Percentiles rank a stretch among this genome's conserved stretches.
Evolutionary conservation across 2,113 vertebrate species (phyloP).

Genomic region (Coracopsis vasa): DNA sequence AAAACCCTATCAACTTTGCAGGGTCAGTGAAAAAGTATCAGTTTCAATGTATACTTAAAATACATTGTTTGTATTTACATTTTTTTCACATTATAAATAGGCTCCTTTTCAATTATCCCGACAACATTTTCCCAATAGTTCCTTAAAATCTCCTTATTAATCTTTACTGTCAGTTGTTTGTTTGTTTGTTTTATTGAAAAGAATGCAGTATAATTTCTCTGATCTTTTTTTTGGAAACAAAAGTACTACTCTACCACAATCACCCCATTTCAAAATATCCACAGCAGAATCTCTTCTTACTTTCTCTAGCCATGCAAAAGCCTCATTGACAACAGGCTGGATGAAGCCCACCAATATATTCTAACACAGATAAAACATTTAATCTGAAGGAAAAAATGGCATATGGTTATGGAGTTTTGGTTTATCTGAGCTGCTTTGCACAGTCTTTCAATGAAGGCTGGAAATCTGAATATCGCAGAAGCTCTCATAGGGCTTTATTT

Average conservation of each 20-base stretch:
- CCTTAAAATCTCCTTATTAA: neutral
- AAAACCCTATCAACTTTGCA: neutral
- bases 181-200: neutral
- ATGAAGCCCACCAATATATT: neutral
- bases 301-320: neutral
- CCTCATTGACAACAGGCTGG: neutral
- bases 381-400: neutral
- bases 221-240: neutral
- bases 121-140: neutral
- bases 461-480: neutral
- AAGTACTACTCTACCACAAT: neutral
- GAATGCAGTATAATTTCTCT: neutral
- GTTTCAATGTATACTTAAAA: conserved; percentile 5
- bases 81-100: neutral
- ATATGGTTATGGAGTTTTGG: neutral
- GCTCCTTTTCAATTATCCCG: neutral
- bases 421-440: neutral
- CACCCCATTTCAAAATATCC: neutral
- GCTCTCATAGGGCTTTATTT: neutral
- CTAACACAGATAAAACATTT: neutral
- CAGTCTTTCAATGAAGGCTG: neutral
- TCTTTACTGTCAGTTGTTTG: neutral
- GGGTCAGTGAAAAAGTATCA: neutral
- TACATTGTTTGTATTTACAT: neutral
- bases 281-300: neutral